Base-by-base conservation (phyloP, 2,888 invertebrate species). In the Sesia apiformis region DNA sequence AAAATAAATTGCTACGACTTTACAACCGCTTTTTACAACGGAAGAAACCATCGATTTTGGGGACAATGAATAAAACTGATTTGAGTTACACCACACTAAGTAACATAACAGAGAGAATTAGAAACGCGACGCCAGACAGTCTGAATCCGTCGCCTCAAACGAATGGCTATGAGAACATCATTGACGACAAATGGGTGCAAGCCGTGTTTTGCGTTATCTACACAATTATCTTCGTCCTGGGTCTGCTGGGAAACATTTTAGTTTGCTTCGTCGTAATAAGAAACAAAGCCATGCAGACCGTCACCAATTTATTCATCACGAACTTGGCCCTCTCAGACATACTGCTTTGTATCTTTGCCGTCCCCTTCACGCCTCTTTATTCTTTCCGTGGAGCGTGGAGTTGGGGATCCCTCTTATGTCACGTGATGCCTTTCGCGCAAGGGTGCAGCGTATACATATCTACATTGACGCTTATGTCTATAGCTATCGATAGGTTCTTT, bases 391-490 rank as follows among this genome's bases (percentile, higher is more conserved):
- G 94, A 4, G 92, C 94, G 52, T 99, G 99, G 99, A 93, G 96
- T 51, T 98, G 98, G 87, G 99, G 99, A 0, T 92, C 93, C 39
- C 91, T 94, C 0, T 90, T 98, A 59, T 99, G 99, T 76, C 97
- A 98, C 79, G 89, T 98, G 68, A 96, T 98, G 59, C 95, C 98
- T 55, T 97, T 96, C 82, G 95, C 97, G 56, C 97, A 97, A 82
- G 98, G 98, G 55, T 96, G 97, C 70, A 97, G 97, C 77, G 98
- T 99, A 64, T 99, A 98, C 91, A 98, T 99, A 74, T 98, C 98
- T 59, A 98, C 98, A 0, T 90, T 99, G 68, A 99, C 99, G 4
- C 92, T 99, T 60, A 98, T 97, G 65, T 97, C 98, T 63, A 99
- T 99, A 67, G 99, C 99, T 53, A 94, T 99, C 58, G 99, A 99